Percentiles rank a stretch among this genome's conserved stretches.
Conservation (phyloP, 2,113 vertebrate species). For the Lontra canadensis region DNA sequence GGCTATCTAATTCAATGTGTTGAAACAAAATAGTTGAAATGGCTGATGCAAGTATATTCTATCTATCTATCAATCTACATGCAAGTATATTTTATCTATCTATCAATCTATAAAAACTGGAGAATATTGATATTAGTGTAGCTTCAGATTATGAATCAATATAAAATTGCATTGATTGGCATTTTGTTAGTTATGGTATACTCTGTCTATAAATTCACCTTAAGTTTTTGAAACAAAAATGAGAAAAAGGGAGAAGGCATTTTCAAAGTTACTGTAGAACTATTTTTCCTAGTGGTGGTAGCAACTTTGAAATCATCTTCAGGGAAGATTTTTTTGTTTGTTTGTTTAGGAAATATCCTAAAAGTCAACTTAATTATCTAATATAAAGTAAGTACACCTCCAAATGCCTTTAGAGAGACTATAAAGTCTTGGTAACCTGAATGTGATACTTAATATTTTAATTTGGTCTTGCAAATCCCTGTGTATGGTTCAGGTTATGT, state of each 20-base stretch:
- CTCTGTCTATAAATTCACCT: neutral
- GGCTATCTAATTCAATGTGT: neutral
- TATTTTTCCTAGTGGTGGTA: neutral
- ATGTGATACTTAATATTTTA: neutral
- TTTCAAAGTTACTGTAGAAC: neutral
- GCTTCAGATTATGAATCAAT: neutral
- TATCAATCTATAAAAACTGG: neutral
- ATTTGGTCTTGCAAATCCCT: neutral
- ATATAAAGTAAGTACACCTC: neutral
- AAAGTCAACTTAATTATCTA: neutral
- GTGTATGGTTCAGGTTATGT: neutral
- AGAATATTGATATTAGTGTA: neutral
- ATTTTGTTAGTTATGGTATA: neutral
- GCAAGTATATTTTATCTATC: neutral
- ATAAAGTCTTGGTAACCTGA: neutral
- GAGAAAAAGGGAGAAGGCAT: neutral
- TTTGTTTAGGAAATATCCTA: neutral
- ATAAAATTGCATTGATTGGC: neutral
- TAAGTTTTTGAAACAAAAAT: neutral
- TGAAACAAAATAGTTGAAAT: neutral
- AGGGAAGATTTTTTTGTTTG: neutral
- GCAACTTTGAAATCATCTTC: neutral
- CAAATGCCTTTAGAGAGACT: neutral
- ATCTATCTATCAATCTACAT: neutral
- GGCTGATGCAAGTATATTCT: neutral